phyloP scores from a whole-genome alignment of 2,113 vertebrate species.

The Phrynocephalus versicolor region DNA sequence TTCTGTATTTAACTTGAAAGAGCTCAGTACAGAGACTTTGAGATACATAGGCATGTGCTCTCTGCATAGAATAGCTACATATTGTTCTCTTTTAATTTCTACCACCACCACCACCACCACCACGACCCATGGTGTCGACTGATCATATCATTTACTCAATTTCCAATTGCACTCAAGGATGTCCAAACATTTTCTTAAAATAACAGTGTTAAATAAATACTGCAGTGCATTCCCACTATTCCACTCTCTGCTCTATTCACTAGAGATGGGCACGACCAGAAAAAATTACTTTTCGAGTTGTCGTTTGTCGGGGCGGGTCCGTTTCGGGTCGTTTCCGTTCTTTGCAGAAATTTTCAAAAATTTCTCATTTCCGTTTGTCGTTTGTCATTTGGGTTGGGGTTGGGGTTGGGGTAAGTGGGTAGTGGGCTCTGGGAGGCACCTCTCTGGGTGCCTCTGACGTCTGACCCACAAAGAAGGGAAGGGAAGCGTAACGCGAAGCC shows the following conservation, averaged over 20 bases:
- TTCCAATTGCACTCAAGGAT: slow-evolving; percentile 33
- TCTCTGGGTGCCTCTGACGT: too few relatives aligned
- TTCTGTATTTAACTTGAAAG: background rate
- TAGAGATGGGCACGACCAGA: too few relatives aligned
- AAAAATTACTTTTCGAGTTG: too few relatives aligned
- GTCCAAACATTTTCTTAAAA: slow-evolving; percentile 45
- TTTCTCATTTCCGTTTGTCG: too few relatives aligned
- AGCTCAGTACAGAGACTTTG: background rate
- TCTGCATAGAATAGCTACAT: slow-evolving; percentile 7
- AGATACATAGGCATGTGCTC: background rate
- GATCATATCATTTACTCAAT: slow-evolving; percentile 34
- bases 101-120: background rate
- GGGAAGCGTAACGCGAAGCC: too few relatives aligned
- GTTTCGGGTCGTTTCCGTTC: too few relatives aligned
- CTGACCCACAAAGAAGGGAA: too few relatives aligned
- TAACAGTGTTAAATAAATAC: slow-evolving; percentile 35
- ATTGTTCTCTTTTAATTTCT: slow-evolving; percentile 22
- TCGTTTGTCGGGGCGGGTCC: too few relatives aligned
- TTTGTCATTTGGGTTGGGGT: too few relatives aligned
- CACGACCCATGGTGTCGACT: background rate
- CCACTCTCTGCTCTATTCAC: background rate
- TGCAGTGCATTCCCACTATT: slow-evolving; percentile 14
- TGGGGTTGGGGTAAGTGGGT: too few relatives aligned
- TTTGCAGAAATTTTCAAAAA: too few relatives aligned
- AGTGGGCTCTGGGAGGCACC: too few relatives aligned